Base-by-base conservation (phyloP, 2,113 vertebrate species). In the Acrocephalus kingi region DNA sequence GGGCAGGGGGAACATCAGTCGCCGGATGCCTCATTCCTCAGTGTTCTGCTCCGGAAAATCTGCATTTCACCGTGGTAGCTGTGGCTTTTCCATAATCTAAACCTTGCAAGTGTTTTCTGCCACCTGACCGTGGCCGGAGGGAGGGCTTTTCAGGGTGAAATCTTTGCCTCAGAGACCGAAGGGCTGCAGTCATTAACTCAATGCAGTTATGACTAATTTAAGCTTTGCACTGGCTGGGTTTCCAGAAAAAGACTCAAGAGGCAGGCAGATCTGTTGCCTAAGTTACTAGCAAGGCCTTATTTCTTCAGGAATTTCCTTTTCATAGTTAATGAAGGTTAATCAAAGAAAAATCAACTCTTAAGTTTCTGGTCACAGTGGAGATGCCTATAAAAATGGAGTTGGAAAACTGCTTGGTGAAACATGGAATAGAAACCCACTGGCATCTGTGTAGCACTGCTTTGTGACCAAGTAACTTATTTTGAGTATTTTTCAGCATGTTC, bases 21-120 rank as follows among this genome's bases (percentile, higher is more conserved):
- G 79, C 62, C 1, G 0, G 9, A 16, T 2, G 8, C 59, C 37
- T 30, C 5, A 0, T 58, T 91, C 51, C 51, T 87, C 3, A 30
- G 41, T 19, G 68, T 55, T 81, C 33, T 0, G 17, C 37, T 80
- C 41, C 92, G 67, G 55, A 15, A 76, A 73, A 92, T 89, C 62
- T 66, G 87, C 2, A 0, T 73, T 87, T 64, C 55, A 39, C 30
- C 61, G 72, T 23, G 56, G 33, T 74, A 4, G 2, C 45, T 0
- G 1, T 55, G 71, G 37, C 63, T 92, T 56, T 54, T 71, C 55
- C 13, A 5, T 76, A 48, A n/a, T 56, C 56, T n/a, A 28, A 89
- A 24, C 22, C 61, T 84, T 31, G 31, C 17, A n/a, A 71, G 48
- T 66, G 22, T 58, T 83, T 58, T 25, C 9, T 39, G 79, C 72